A percentile compares a stretch with the other conserved stretches of the same genome.
phyloP scores from a whole-genome alignment of 2,888 invertebrate genomes.

The Melanchra persicariae region DNA sequence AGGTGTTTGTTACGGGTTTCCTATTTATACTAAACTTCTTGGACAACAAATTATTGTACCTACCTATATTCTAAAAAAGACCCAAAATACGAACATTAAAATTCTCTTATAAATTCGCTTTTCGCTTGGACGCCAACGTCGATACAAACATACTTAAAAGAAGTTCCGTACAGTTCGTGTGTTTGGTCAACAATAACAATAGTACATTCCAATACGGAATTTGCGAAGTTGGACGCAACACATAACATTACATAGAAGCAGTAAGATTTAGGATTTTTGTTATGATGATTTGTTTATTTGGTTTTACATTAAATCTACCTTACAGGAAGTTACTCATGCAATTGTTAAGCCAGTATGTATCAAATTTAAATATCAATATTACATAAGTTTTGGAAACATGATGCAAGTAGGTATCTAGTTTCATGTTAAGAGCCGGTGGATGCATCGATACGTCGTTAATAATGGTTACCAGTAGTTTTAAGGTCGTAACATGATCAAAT shows the following conservation, averaged over 20 bases:
- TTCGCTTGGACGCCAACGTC: constrained; percentile 15
- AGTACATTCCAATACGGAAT: constrained; percentile 47
- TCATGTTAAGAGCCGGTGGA: constrained; percentile 73
- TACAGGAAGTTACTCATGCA: constrained; percentile 55
- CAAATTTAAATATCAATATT: constrained; percentile 55
- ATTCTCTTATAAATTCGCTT: neutral
- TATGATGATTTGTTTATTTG: constrained; percentile 17
- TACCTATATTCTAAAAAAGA: neutral
- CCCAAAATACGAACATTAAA: constrained; percentile 4
- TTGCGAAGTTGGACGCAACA: constrained; percentile 14
- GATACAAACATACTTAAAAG: neutral
- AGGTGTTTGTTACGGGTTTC: neutral
- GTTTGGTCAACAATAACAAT: constrained; percentile 16
- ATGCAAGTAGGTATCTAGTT: constrained; percentile 67
- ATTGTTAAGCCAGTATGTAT: constrained; percentile 66
- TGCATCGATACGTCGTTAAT: constrained; percentile 74
- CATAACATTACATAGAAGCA: constrained; percentile 19
- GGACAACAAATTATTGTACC: no score
- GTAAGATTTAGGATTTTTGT: constrained; percentile 20
- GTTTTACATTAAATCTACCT: constrained; percentile 39
- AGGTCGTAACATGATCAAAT: constrained; percentile 79
- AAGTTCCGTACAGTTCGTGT: constrained; percentile 21
- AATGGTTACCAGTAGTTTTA: constrained; percentile 89
- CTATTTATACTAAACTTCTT: neutral
- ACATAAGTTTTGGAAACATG: constrained; percentile 51